phyloP scores from a whole-genome alignment of 1,140 invertebrate genomes.

The Zaprionus ghesquierei region DNA sequence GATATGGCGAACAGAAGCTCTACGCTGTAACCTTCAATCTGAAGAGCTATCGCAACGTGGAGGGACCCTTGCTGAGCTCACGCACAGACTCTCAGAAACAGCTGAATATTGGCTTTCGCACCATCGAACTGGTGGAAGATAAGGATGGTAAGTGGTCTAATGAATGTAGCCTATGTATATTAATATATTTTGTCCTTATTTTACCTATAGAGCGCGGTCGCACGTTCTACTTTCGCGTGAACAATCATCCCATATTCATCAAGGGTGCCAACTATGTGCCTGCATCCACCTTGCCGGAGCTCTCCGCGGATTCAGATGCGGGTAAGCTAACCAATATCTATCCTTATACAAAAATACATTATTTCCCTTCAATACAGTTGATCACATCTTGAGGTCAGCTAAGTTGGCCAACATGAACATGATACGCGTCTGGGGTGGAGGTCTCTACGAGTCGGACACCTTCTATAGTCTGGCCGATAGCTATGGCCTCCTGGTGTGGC shows the following conservation, averaged over 20 bases:
- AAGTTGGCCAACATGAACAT: conserved; percentile 94
- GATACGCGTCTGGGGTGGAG: conserved; percentile 98
- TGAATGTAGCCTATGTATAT: not conserved
- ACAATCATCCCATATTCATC: conserved; percentile 93
- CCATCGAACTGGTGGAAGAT: conserved; percentile 90
- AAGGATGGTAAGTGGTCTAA: conserved; percentile 81
- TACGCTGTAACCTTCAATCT: conserved; percentile 87
- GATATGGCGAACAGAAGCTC: conserved; percentile 91
- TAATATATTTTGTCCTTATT: not conserved
- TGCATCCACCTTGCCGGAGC: conserved; percentile 91
- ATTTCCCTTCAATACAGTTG: conserved; percentile 14
- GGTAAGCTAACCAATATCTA: conserved; percentile 4
- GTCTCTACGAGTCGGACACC: conserved; percentile 95
- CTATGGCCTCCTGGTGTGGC: conserved; percentile 93
- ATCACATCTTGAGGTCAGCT: conserved; percentile 82
- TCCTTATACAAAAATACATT: not conserved
- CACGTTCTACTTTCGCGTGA: conserved; percentile 94
- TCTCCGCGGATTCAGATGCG: conserved; percentile 41
- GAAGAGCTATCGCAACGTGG: conserved; percentile 40
- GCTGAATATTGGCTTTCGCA: conserved; percentile 92
- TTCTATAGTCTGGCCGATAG: conserved; percentile 95
- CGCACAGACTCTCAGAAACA: conserved; percentile 79
- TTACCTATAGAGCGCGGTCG: conserved; percentile 84
- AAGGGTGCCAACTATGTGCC: conserved; percentile 99
- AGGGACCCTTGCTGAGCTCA: conserved; percentile 13